Percentiles rank a stretch among this genome's conserved stretches.
Conservation (phyloP, 2,888 invertebrate species). For the Steromphala cineraria region DNA sequence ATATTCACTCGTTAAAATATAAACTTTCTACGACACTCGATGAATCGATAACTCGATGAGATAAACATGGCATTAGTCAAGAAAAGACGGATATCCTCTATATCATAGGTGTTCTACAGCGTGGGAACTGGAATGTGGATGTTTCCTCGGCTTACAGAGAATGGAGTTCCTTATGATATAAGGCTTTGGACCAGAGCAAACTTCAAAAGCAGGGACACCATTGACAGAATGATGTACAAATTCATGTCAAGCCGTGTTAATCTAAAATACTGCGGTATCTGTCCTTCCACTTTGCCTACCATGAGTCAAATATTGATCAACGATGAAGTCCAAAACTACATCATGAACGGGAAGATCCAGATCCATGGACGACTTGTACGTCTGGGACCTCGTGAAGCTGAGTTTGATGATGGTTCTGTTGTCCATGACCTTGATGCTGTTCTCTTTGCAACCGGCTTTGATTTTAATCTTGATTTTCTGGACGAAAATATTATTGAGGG, state of each 20-base stretch:
- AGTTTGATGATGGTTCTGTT: constrained; percentile 66
- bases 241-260: neutral
- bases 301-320: constrained; percentile 58
- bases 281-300: neutral
- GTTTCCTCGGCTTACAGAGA: neutral
- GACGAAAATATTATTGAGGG: constrained; percentile 37
- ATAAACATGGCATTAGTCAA: no score
- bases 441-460: constrained; percentile 75
- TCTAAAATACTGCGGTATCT: neutral
- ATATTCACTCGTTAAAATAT: no score
- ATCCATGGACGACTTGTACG: constrained; percentile 67
- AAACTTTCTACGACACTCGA: no score
- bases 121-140: neutral
- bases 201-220: neutral
- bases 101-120: neutral
- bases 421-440: constrained; percentile 65
- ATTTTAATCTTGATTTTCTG: constrained; percentile 71
- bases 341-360: constrained; percentile 71
- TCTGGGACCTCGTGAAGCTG: constrained; percentile 59
- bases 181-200: neutral
- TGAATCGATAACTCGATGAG: no score
- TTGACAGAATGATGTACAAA: neutral
- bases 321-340: constrained; percentile 76
- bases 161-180: neutral
- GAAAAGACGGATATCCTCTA: no score